A percentile compares a stretch with the other conserved stretches of the same genome.
Evolutionary conservation across 2,797 vertebrate genomes (phyloP).

Genomic region (Hipposideros larvatus): DNA sequence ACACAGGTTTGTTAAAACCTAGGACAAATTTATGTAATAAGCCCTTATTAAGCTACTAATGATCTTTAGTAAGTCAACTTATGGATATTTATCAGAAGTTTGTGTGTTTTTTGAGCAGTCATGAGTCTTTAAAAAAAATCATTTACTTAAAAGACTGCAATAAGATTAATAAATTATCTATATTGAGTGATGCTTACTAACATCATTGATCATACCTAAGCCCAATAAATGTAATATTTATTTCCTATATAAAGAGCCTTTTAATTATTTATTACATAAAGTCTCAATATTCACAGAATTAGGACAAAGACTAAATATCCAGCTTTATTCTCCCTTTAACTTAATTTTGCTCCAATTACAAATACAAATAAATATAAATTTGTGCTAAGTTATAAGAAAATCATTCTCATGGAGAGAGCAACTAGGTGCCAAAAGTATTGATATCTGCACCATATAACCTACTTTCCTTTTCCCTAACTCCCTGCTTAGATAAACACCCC

Average conservation of each 20-base stretch:
- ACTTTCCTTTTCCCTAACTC: neutral
- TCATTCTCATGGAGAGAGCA: neutral
- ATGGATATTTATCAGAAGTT: constrained; percentile 36
- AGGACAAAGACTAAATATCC: neutral
- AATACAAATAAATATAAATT: neutral
- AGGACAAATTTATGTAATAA: neutral
- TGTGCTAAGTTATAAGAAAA: neutral
- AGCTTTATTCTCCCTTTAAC: constrained; percentile 4
- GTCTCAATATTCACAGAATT: neutral
- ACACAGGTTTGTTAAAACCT: neutral
- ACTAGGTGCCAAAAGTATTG: neutral
- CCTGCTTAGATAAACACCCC: neutral
- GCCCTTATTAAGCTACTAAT: neutral
- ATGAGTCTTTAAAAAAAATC: constrained; percentile 19
- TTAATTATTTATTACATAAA: constrained; percentile 34
- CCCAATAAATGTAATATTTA: constrained; percentile 9
- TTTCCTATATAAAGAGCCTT: neutral
- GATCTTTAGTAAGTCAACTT: neutral
- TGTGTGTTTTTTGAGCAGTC: neutral
- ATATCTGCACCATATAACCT: neutral
- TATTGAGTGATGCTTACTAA: neutral
- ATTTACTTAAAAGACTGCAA: constrained; percentile 38
- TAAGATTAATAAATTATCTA: neutral
- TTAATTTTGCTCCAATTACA: constrained; percentile 22
- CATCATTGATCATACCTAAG: neutral